A percentile compares a stretch with the other conserved stretches of the same genome.
These are phyloP conservation scores for Incurvaria masculella DNA, from an alignment of 2,888 invertebrate species.

Conservation along the genomic window DNA sequence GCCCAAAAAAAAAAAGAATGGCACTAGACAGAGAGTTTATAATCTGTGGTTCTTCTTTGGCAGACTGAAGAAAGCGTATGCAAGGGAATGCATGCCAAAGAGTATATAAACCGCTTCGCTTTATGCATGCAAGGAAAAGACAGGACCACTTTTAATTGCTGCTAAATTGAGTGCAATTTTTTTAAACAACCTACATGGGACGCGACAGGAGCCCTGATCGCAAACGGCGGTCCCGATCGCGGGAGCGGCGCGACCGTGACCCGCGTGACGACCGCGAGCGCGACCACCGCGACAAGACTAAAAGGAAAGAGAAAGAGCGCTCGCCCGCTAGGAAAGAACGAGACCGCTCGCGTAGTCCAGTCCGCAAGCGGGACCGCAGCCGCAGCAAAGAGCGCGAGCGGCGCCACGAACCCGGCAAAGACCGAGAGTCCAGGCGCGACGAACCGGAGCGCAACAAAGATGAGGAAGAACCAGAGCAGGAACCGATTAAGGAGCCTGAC, in stretches of 20 bases:
- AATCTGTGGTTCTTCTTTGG: no score
- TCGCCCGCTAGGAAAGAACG: constrained; percentile 26
- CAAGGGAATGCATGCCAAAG: no score
- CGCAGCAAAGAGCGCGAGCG: constrained; percentile 24
- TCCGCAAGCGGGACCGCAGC: constrained; percentile 13
- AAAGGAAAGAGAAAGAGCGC: constrained; percentile 18
- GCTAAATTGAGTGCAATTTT: no score
- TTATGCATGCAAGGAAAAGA: no score
- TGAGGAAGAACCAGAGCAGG: constrained; percentile 35
- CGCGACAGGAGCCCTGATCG: constrained; percentile 43
- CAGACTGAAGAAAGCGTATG: no score
- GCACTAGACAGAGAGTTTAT: no score
- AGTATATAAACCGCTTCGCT: no score
- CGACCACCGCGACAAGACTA: constrained; percentile 35
- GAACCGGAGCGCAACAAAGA: constrained; percentile 36
- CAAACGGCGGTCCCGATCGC: constrained; percentile 36
- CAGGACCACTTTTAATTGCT: no score
- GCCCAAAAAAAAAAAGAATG: no score
- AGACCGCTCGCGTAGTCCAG: constrained; percentile 15
- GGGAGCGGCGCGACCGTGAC: constrained; percentile 43
- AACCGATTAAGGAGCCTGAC: constrained; percentile 39
- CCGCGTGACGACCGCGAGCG: constrained; percentile 37
- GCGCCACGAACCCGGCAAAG: constrained; percentile 39
- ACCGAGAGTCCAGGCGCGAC: constrained; percentile 30
- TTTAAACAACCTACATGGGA: no score